A percentile compares a stretch with the other conserved stretches of the same genome.
Conservation (phyloP, 2,888 invertebrate species). For the Mylabris sibirica region DNA sequence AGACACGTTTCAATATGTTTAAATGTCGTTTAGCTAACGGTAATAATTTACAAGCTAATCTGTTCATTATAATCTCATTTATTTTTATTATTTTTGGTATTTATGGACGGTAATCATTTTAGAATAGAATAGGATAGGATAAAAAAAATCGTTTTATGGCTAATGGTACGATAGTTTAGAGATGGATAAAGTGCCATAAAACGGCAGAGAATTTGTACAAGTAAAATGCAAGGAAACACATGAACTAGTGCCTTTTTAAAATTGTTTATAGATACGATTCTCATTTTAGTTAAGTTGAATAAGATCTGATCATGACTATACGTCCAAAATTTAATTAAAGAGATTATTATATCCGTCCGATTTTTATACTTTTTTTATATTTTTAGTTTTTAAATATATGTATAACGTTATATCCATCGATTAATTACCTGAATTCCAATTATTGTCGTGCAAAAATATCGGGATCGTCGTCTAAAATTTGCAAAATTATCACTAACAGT, state of each 20-base stretch:
- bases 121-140: no score
- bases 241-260: neutral
- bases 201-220: no score
- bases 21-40: conserved; percentile 91
- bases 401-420: neutral
- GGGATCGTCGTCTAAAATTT: neutral
- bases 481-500: conserved; percentile 16
- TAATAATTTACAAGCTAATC: conserved; percentile 69
- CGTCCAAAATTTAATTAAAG: neutral
- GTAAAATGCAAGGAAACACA: neutral
- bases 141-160: neutral
- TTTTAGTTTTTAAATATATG: neutral
- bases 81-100: conserved; percentile 35
- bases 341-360: neutral
- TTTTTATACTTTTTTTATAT: neutral
- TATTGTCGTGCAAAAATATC: neutral
- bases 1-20: conserved; percentile 88
- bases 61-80: conserved; percentile 45
- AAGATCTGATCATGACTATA: no score
- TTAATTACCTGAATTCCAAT: neutral
- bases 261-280: conserved; percentile 12
- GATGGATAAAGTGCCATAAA: no score
- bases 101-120: conserved; percentile 24
- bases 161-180: no score
- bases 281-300: conserved; percentile 18